Evolutionary conservation across 1,140 invertebrate genomes (phyloP).

Genomic region (Zaprionus ghesquierei): DNA sequence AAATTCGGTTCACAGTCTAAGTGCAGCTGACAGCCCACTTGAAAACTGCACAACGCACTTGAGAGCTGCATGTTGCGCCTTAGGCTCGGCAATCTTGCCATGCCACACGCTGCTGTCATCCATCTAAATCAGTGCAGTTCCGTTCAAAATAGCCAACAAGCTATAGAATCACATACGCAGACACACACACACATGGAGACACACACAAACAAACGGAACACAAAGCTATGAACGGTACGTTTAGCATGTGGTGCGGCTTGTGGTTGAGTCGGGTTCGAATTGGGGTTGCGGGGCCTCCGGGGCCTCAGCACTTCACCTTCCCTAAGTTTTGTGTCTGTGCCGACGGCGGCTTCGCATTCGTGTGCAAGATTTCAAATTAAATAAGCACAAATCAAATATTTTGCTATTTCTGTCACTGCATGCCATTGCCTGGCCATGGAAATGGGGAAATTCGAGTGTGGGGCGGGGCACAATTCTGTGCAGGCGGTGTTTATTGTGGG

Average conservation of each 20-base stretch:
- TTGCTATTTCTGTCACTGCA: conserved; percentile 69
- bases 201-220: background rate
- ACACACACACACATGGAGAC: background rate
- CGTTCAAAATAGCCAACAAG: conserved; percentile 26
- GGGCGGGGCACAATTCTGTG: background rate
- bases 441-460: background rate
- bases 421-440: conserved; percentile 21
- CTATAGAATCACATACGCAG: background rate
- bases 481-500: conserved; percentile 20
- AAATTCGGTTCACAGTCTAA: conserved; percentile 53
- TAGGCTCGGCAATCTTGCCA: conserved; percentile 42
- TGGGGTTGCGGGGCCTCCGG: background rate
- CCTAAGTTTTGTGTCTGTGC: background rate
- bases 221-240: background rate
- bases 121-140: conserved; percentile 45
- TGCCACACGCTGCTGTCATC: conserved; percentile 29
- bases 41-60: conserved; percentile 61
- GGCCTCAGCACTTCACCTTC: too few species aligned
- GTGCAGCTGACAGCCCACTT: conserved; percentile 67
- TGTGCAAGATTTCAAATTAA: conserved; percentile 70
- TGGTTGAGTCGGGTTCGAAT: conserved; percentile 12
- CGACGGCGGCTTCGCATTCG: conserved; percentile 19
- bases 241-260: conserved; percentile 16
- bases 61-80: conserved; percentile 39
- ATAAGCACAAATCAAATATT: conserved; percentile 80